A percentile compares a stretch with the other conserved stretches of the same genome.
Conservation (phyloP, 2,113 vertebrate species). For the Burhinus oedicnemus region DNA sequence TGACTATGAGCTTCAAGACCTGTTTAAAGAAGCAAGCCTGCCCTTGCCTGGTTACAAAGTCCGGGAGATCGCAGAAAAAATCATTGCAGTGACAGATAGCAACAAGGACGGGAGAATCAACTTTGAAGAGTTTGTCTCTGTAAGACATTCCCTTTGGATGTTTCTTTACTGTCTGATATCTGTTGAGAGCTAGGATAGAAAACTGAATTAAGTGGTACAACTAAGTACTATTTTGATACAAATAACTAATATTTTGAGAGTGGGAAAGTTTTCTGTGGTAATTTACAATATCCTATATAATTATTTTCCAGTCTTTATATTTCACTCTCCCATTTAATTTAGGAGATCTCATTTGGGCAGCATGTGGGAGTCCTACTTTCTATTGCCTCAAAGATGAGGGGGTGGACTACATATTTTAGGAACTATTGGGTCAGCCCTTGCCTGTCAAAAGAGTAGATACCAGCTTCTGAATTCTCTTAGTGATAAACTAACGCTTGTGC, state of each 20-base stretch:
- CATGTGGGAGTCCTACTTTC: neutral
- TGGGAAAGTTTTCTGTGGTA: neutral
- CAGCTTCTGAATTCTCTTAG: neutral
- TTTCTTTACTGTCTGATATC: neutral
- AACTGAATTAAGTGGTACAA: neutral
- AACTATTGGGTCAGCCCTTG: neutral
- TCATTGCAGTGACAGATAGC: constrained; percentile 85
- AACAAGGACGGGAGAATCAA: constrained; percentile 95
- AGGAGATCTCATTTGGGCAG: neutral
- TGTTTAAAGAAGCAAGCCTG: constrained; percentile 94
- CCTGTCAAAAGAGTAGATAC: neutral
- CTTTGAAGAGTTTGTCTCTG: constrained; percentile 95
- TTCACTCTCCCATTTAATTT: neutral
- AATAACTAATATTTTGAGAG: neutral
- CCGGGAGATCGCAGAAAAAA: constrained; percentile 90
- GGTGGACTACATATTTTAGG: neutral
- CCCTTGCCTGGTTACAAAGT: constrained; percentile 93
- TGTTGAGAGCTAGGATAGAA: neutral
- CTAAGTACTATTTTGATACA: neutral
- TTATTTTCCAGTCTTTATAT: neutral
- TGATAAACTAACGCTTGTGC: neutral
- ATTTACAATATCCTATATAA: neutral
- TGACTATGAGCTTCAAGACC: constrained; percentile 95
- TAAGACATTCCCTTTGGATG: constrained; percentile 64
- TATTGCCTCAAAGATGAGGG: neutral